Conservation (phyloP, 2,888 invertebrate genomes). For the Parnassius mnemosyne region DNA sequence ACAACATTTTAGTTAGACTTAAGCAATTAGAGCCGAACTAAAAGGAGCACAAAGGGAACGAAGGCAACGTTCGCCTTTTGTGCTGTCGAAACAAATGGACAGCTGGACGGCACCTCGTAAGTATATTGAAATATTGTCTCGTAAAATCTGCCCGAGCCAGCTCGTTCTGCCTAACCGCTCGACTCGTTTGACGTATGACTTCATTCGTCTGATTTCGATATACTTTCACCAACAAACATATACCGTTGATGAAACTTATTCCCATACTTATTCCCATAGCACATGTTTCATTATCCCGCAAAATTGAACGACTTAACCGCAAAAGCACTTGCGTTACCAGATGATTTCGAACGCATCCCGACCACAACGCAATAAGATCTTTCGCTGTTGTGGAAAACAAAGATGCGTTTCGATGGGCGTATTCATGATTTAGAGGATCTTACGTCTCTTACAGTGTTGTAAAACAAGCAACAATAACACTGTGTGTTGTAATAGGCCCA, state of each 20-base stretch:
- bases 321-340: conserved; percentile 33
- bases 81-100: conserved; percentile 48
- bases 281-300: conserved; percentile 36
- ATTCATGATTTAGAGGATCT: conserved; percentile 64
- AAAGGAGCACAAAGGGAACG: conserved; percentile 26
- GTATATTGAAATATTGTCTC: conserved; percentile 78
- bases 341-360: conserved; percentile 57
- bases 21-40: conserved; percentile 32
- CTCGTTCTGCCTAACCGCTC: conserved; percentile 67
- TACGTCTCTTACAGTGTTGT: conserved; percentile 33
- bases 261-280: conserved; percentile 12
- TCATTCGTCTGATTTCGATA: conserved; percentile 77
- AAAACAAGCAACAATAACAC: conserved; percentile 24
- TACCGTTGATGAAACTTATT: conserved; percentile 18
- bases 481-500: conserved; percentile 19
- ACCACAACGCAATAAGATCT: conserved; percentile 73
- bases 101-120: conserved; percentile 63
- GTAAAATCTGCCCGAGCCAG: conserved; percentile 66
- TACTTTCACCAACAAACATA: conserved; percentile 49
- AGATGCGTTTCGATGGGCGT: conserved; percentile 63
- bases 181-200: conserved; percentile 69
- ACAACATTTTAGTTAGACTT: conserved; percentile 19
- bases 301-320: not conserved
- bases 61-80: conserved; percentile 28
- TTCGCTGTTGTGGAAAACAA: conserved; percentile 68